These are phyloP conservation scores for Azorinus chamasolen DNA, from an alignment of 2,888 invertebrate genomes.

Conservation along the genomic window DNA sequence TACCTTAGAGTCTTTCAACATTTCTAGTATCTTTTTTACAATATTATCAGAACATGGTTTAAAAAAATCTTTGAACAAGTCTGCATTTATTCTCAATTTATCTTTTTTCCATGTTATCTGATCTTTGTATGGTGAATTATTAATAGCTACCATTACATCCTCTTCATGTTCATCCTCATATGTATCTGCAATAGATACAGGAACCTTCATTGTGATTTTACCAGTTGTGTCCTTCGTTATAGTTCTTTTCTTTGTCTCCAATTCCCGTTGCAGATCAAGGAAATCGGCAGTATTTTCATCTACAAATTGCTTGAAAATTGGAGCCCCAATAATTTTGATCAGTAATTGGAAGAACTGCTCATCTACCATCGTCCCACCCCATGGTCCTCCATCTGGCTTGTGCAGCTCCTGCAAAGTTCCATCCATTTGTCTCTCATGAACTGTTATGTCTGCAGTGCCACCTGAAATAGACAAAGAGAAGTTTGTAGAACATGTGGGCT, in stretches of 20 bases:
- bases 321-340: constrained; percentile 58
- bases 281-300: constrained; percentile 52
- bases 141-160: constrained; percentile 39
- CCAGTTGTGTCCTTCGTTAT: constrained; percentile 50
- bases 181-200: constrained; percentile 19
- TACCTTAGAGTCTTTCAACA: constrained; percentile 40
- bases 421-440: constrained; percentile 63
- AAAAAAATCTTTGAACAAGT: constrained; percentile 57
- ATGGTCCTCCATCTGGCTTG: constrained; percentile 69
- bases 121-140: constrained; percentile 33
- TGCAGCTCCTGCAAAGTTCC: constrained; percentile 63
- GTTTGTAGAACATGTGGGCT: too few species aligned
- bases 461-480: constrained; percentile 34
- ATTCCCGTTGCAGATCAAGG: constrained; percentile 61
- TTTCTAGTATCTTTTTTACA: constrained; percentile 47
- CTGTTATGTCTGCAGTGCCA: constrained; percentile 69
- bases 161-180: constrained; percentile 45
- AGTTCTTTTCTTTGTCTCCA: constrained; percentile 68
- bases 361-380: constrained; percentile 71
- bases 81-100: constrained; percentile 65
- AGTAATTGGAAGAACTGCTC: constrained; percentile 65
- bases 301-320: constrained; percentile 50
- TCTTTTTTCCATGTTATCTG: constrained; percentile 50
- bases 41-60: constrained; percentile 52
- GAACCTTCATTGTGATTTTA: constrained; percentile 62